Conservation (phyloP, 2,113 vertebrate genomes). For the Charadrius vociferus region DNA sequence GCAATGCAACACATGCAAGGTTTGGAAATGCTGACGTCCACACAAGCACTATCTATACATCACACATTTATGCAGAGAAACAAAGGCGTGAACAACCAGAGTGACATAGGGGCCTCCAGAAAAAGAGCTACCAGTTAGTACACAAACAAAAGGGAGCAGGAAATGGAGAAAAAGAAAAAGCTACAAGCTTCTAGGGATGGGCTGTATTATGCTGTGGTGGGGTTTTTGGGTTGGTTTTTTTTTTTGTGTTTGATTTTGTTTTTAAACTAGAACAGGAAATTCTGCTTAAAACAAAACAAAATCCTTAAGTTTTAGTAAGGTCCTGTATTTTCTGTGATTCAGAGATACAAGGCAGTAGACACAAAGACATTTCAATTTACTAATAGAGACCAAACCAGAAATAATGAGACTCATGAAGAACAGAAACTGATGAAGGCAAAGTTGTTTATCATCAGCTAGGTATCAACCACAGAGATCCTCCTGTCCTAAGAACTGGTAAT, state of each 20-base stretch:
- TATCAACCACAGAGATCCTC: neutral
- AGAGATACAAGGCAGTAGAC: neutral
- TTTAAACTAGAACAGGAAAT: neutral
- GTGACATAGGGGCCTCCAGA: slow-evolving; percentile 2
- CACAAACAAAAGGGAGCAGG: neutral
- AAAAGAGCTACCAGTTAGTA: slow-evolving; percentile 21
- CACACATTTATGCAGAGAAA: slow-evolving; percentile 44
- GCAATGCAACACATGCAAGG: slow-evolving; percentile 69
- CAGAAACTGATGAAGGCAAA: neutral
- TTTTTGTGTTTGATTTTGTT: neutral
- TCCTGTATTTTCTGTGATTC: neutral
- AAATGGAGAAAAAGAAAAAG: neutral
- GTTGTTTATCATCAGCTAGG: neutral
- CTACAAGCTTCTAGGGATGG: neutral
- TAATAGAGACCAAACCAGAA: neutral
- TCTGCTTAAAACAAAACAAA: neutral
- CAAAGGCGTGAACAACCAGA: slow-evolving; percentile 49
- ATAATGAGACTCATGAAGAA: neutral
- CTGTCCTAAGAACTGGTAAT: neutral
- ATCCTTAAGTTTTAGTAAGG: neutral
- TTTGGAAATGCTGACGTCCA: slow-evolving; percentile 69
- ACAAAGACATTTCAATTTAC: neutral
- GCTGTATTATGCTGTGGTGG: neutral
- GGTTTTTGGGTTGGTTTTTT: neutral
- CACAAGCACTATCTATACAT: slow-evolving; percentile 60